These are phyloP conservation scores for Cyclopterus lumpus DNA, from an alignment of 2,797 vertebrate genomes.

Conservation along the genomic window DNA sequence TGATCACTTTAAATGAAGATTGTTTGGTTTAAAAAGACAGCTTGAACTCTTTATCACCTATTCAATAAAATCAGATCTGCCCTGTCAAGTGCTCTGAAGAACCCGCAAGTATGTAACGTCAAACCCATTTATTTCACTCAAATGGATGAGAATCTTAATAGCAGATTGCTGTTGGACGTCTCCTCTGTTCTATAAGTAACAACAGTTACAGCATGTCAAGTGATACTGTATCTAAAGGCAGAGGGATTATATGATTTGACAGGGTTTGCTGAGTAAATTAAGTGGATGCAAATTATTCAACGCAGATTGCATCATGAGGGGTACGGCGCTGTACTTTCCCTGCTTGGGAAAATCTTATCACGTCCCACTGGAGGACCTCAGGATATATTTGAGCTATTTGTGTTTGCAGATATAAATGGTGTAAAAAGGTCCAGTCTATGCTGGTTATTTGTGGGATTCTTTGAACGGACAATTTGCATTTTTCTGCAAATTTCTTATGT, in stretches of 20 bases:
- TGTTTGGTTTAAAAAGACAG: constrained; percentile 35
- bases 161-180: constrained; percentile 8
- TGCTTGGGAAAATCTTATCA: constrained; percentile 62
- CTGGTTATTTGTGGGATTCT: neutral
- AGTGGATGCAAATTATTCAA: constrained; percentile 66
- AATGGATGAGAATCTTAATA: constrained; percentile 7
- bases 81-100: constrained; percentile 7
- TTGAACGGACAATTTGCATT: neutral
- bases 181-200: constrained; percentile 66
- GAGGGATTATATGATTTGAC: constrained; percentile 74
- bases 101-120: neutral
- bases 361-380: constrained; percentile 32
- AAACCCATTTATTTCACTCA: constrained; percentile 16
- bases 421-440: neutral
- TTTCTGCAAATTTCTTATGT: neutral
- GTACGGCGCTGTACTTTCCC: constrained; percentile 23
- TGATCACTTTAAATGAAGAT: constrained; percentile 50
- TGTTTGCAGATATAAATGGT: constrained; percentile 1
- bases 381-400: constrained; percentile 10
- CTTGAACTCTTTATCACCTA: constrained; percentile 13
- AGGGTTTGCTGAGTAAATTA: constrained; percentile 73
- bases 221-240: constrained; percentile 67
- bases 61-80: neutral
- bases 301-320: constrained; percentile 50
- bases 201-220: constrained; percentile 43